phyloP scores from a whole-genome alignment of 2,888 invertebrate species.

The Sinopyrophorus schimmeli region DNA sequence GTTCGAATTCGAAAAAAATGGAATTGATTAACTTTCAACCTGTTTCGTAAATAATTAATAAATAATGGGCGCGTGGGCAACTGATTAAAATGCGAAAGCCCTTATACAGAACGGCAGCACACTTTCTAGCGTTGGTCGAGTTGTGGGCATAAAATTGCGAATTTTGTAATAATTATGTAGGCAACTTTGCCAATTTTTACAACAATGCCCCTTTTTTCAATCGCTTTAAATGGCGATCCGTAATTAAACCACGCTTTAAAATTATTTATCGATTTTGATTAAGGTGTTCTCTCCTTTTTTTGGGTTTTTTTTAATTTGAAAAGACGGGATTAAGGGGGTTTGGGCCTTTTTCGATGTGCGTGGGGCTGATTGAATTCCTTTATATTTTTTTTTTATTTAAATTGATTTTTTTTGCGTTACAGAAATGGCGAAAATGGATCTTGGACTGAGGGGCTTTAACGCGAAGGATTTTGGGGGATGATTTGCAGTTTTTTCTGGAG shows the following conservation, averaged over 20 bases:
- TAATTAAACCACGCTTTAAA: conserved; percentile 7
- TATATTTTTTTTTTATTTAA: too few relatives aligned
- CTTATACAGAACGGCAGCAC: conserved; percentile 18
- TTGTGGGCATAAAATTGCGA: conserved; percentile 3
- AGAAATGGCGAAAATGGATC: too few relatives aligned
- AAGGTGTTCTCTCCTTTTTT: too few relatives aligned
- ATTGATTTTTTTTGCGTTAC: too few relatives aligned
- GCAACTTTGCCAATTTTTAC: conserved; percentile 12
- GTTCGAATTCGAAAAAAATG: not conserved
- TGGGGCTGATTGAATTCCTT: too few relatives aligned
- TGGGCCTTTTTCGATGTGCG: too few relatives aligned
- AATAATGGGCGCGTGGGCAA: conserved; percentile 21
- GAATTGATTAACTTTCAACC: conserved; percentile 12
- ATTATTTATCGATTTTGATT: too few relatives aligned
- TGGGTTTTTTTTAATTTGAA: too few relatives aligned
- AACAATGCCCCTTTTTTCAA: conserved; percentile 7
- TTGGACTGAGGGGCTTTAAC: too few relatives aligned
- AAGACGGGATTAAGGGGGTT: too few relatives aligned
- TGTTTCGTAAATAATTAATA: conserved; percentile 15
- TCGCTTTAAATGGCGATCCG: conserved; percentile 5
- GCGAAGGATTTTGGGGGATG: too few relatives aligned
- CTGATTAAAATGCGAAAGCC: conserved; percentile 20
- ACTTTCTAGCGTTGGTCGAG: conserved; percentile 24
- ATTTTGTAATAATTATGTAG: conserved; percentile 9
- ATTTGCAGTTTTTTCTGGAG: too few relatives aligned